phyloP scores from a whole-genome alignment of 2,113 vertebrate species.

The Nycticryphes semicollaris region DNA sequence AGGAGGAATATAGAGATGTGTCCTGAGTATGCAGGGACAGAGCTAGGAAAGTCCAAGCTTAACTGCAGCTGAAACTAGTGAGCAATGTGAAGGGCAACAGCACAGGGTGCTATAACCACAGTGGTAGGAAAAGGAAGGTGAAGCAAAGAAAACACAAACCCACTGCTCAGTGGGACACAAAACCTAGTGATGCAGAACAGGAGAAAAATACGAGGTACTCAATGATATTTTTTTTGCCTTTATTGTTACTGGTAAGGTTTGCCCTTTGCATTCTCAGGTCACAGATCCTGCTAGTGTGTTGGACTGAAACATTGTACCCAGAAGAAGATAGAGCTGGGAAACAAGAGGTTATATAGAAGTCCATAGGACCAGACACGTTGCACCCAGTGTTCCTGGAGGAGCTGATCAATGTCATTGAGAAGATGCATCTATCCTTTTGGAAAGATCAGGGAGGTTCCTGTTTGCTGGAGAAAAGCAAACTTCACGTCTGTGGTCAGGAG shows the following conservation, averaged over 20 bases:
- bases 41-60: neutral
- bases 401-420: neutral
- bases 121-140: neutral
- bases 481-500: neutral
- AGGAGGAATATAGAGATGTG: neutral
- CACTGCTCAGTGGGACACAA: neutral
- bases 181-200: neutral
- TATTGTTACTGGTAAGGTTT: neutral
- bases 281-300: neutral
- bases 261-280: neutral
- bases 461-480: neutral
- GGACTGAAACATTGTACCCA: neutral
- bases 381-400: neutral
- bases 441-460: neutral
- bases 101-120: neutral
- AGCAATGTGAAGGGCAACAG: neutral
- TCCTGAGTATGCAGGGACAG: neutral
- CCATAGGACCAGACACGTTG: neutral
- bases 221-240: neutral
- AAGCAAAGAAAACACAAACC: neutral
- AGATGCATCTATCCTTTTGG: neutral
- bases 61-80: neutral
- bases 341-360: neutral
- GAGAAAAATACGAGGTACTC: neutral
- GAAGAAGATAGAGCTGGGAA: neutral